These are phyloP conservation scores for Cephus spinipes DNA, from an alignment of 2,888 invertebrate genomes.

Conservation along the genomic window DNA sequence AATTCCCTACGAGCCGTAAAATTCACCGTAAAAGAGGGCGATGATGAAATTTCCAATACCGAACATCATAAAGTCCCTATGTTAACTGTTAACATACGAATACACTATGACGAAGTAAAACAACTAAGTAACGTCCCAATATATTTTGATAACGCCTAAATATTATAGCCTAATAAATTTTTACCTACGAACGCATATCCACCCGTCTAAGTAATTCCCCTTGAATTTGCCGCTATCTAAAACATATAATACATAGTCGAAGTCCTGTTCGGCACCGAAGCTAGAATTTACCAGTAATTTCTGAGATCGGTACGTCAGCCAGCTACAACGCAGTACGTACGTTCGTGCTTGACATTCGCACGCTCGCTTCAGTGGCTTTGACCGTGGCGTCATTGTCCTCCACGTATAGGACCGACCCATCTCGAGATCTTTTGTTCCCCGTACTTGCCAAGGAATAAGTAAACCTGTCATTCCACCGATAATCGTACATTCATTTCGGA, in stretches of 20 bases:
- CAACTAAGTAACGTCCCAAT: background rate
- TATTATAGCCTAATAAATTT: background rate
- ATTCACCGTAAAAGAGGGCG: background rate
- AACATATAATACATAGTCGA: background rate
- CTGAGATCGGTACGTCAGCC: background rate
- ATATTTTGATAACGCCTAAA: background rate
- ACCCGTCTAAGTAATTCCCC: background rate
- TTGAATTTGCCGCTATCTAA: background rate
- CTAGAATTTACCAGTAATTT: background rate
- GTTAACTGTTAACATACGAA: background rate
- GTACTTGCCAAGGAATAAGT: background rate
- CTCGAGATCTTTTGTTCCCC: background rate
- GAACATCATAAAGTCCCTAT: background rate
- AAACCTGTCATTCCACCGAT: background rate
- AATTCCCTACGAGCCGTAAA: background rate
- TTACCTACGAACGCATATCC: background rate
- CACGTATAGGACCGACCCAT: background rate
- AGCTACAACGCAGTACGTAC: background rate
- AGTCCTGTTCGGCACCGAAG: background rate
- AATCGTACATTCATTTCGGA: background rate
- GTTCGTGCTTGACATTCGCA: background rate
- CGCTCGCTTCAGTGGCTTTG: background rate
- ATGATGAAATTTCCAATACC: background rate
- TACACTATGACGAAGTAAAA: background rate
- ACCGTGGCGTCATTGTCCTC: background rate